Percentiles rank a stretch among this genome's conserved stretches.
These are phyloP conservation scores for Halesus radiatus DNA, from an alignment of 1,140 invertebrate species.

Conservation along the genomic window DNA sequence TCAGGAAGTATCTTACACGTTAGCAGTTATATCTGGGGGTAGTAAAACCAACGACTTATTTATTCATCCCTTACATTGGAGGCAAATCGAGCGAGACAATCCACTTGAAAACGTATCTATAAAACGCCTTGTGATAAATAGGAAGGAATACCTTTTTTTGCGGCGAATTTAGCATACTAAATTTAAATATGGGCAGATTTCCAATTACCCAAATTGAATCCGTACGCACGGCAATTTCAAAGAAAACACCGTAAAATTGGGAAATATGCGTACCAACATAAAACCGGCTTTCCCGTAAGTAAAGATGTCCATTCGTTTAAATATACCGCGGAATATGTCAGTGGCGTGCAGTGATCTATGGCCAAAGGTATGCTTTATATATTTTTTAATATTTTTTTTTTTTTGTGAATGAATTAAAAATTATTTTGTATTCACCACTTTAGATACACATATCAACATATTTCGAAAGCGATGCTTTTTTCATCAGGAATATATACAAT, in stretches of 20 bases:
- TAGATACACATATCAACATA: no score
- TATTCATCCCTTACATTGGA: constrained; percentile 29
- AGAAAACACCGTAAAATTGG: constrained; percentile 24
- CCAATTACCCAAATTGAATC: constrained; percentile 31
- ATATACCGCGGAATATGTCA: not conserved
- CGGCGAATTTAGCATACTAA: constrained; percentile 21
- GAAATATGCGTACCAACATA: constrained; percentile 13
- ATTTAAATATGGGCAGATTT: constrained; percentile 19
- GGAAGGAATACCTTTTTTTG: constrained; percentile 6
- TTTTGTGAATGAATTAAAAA: no score
- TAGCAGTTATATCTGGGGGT: not conserved
- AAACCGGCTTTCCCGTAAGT: constrained; percentile 24
- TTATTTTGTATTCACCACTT: no score
- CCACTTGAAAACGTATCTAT: constrained; percentile 23
- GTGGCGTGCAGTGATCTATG: no score
- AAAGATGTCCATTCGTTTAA: constrained; percentile 14
- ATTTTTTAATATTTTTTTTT: no score
- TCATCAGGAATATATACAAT: no score
- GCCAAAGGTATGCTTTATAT: no score
- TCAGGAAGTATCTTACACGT: not conserved
- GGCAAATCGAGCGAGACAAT: constrained; percentile 23
- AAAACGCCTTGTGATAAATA: constrained; percentile 10
- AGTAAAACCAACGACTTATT: constrained; percentile 24
- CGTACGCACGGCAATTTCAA: constrained; percentile 36
- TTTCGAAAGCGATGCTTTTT: no score